Conservation (phyloP, 1,140 invertebrate genomes). For the Gonioctena quinquepunctata region DNA sequence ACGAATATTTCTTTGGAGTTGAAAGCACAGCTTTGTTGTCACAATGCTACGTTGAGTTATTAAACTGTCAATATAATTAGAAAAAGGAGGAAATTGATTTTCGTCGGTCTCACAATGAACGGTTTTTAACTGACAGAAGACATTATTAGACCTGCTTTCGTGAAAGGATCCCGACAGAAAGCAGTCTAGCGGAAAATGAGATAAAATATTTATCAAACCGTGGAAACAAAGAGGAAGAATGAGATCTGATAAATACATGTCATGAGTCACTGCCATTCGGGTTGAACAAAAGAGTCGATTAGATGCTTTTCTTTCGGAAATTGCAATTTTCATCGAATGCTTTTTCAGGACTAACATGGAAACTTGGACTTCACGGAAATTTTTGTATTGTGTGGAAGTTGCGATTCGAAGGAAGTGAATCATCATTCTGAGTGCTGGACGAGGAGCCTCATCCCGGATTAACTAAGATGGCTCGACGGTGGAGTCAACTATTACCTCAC, state of each 20-base stretch:
- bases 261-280: neutral
- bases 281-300: neutral
- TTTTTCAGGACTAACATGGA: too few species aligned
- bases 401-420: too few species aligned
- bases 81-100: slow-evolving; percentile 11
- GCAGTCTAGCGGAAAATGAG: neutral
- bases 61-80: slow-evolving; percentile 14
- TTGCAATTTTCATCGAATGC: too few species aligned
- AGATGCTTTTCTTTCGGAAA: neutral
- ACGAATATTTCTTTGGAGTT: slow-evolving; percentile 1
- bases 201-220: slow-evolving; percentile 5
- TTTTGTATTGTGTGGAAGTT: too few species aligned
- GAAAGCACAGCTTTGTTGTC: neutral
- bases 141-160: neutral
- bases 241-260: neutral
- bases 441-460: too few species aligned
- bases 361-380: too few species aligned
- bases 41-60: neutral
- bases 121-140: slow-evolving; percentile 3
- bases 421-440: too few species aligned
- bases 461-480: too few species aligned
- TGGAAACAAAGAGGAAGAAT: neutral
- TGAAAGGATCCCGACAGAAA: too few species aligned
- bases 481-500: too few species aligned
- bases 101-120: neutral